phyloP scores from a whole-genome alignment of 2,888 invertebrate species.

The Unio pictorum region DNA sequence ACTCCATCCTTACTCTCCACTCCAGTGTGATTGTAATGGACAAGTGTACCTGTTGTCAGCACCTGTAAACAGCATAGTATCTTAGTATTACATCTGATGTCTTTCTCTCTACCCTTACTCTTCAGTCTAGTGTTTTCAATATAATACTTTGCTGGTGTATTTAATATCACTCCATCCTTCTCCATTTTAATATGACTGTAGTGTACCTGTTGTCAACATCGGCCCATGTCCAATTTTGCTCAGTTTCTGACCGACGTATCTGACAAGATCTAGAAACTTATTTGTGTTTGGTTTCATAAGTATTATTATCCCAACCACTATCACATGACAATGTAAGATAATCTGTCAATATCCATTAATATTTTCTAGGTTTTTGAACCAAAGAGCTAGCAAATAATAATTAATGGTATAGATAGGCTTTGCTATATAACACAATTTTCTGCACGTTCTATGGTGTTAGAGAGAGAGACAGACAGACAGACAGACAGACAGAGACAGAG shows the following conservation, averaged over 20 bases:
- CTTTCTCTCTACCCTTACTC: neutral
- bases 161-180: slow-evolving; percentile 66
- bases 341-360: too few relatives aligned
- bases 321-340: too few relatives aligned
- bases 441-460: neutral
- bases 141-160: slow-evolving; percentile 9
- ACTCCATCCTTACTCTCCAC: slow-evolving; percentile 62
- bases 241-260: too few relatives aligned
- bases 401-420: neutral
- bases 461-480: too few relatives aligned
- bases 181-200: slow-evolving; percentile 60
- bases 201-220: slow-evolving; percentile 65
- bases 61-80: slow-evolving; percentile 44
- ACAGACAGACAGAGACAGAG: too few relatives aligned
- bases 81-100: too few relatives aligned
- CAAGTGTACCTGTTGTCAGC: slow-evolving; percentile 63
- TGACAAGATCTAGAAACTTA: too few relatives aligned
- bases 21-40: slow-evolving; percentile 60
- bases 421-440: neutral
- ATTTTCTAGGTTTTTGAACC: neutral
- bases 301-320: too few relatives aligned
- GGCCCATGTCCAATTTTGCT: slow-evolving; percentile 14
- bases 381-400: neutral
- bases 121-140: neutral
- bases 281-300: too few relatives aligned